phyloP scores from a whole-genome alignment of 2,113 vertebrate species.

The Empidonax traillii region DNA sequence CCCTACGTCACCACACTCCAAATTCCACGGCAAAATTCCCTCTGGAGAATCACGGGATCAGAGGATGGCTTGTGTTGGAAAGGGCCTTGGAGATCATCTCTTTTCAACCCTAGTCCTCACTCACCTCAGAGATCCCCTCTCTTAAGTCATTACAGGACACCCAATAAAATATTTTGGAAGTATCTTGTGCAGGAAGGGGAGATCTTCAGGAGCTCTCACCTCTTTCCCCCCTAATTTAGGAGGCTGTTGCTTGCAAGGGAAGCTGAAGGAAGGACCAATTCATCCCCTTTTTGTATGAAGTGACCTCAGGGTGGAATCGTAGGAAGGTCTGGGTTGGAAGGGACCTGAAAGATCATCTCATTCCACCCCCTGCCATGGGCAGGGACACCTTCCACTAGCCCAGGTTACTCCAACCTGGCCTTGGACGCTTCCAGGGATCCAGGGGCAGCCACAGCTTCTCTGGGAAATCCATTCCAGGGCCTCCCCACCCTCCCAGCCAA shows the following conservation, averaged over 20 bases:
- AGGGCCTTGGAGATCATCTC: neutral
- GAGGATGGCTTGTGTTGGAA: neutral
- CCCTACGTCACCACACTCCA: rapidly evolving
- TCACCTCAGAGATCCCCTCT: neutral
- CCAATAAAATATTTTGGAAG: neutral
- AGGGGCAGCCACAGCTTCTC: neutral
- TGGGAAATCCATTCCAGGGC: neutral
- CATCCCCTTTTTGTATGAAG: neutral
- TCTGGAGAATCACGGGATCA: neutral
- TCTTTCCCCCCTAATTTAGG: neutral
- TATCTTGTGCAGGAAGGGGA: neutral
- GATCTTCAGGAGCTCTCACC: neutral
- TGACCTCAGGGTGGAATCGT: neutral
- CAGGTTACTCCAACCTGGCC: rapidly evolving
- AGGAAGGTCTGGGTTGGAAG: neutral
- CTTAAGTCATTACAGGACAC: neutral
- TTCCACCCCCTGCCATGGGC: neutral
- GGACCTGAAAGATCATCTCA: neutral
- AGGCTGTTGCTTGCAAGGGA: neutral
- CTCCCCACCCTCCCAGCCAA: rapidly evolving
- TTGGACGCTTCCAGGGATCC: neutral
- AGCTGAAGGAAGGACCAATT: neutral
- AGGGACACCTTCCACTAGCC: rapidly evolving
- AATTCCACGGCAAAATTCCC: neutral
- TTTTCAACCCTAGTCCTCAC: neutral